A percentile compares a stretch with the other conserved stretches of the same genome.
Evolutionary conservation across 1,140 invertebrate species (phyloP).

Genomic region (Mactra quadrangularis): DNA sequence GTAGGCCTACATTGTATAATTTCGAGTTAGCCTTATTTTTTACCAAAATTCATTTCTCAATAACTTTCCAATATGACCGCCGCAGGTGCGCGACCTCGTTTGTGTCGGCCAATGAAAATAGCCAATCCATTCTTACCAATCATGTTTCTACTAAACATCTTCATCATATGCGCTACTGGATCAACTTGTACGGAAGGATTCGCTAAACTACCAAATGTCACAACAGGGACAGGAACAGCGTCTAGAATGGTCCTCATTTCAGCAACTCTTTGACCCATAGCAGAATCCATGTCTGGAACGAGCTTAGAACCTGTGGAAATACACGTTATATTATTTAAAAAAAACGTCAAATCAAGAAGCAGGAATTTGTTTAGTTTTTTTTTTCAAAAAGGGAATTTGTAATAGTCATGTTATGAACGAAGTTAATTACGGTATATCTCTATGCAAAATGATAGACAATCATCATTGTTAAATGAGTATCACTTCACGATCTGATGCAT

Average conservation of each 20-base stretch:
- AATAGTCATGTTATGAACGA: background rate
- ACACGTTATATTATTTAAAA: background rate
- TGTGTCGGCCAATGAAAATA: too few relatives aligned
- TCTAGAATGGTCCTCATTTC: slow-evolving; percentile 4
- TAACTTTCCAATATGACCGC: too few relatives aligned
- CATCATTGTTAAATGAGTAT: background rate
- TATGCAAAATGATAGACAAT: background rate
- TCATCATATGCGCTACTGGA: too few relatives aligned
- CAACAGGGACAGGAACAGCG: background rate
- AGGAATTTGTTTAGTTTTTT: background rate
- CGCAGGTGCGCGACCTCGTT: too few relatives aligned
- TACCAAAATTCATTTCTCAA: too few relatives aligned
- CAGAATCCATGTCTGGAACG: slow-evolving; percentile 13
- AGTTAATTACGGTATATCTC: background rate
- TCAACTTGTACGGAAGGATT: background rate
- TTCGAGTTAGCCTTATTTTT: too few relatives aligned
- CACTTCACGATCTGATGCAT: background rate
- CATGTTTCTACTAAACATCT: too few relatives aligned
- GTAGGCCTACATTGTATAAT: too few relatives aligned
- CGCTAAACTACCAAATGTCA: slow-evolving; percentile 11
- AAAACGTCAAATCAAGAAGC: background rate
- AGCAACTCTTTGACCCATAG: background rate
- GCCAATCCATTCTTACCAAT: too few relatives aligned
- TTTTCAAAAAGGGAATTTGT: background rate
- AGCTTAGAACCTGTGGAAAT: background rate